phyloP scores from a whole-genome alignment of 2,888 invertebrate species.

The Monoplex corrugatus region DNA sequence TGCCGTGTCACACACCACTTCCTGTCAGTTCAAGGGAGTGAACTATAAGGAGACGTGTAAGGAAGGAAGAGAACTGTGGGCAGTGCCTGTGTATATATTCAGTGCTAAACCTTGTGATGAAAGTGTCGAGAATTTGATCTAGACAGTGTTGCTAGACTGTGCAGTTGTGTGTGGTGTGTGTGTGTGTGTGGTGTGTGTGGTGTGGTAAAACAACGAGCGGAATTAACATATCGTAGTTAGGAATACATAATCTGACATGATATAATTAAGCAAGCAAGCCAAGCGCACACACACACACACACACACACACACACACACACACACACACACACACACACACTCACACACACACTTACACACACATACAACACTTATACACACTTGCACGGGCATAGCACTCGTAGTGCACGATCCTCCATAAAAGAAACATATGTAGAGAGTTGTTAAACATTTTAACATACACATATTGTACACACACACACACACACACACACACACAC shows the following conservation, averaged over 20 bases:
- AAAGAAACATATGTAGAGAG: too few species aligned
- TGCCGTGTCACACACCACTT: too few species aligned
- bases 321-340: background rate
- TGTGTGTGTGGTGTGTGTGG: background rate
- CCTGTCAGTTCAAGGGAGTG: too few species aligned
- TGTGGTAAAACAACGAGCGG: background rate
- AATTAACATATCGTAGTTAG: too few species aligned
- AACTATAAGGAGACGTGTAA: too few species aligned
- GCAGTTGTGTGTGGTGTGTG: background rate
- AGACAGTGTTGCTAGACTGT: too few species aligned
- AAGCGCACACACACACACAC: constrained; percentile 24
- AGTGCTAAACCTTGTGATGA: too few species aligned
- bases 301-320: constrained; percentile 24
- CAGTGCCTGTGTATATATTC: too few species aligned
- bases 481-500: constrained; percentile 28
- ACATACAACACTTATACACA: background rate
- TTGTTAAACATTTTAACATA: too few species aligned
- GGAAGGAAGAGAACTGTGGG: too few species aligned
- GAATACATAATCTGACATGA: background rate
- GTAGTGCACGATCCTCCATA: too few species aligned
- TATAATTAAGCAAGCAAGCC: background rate
- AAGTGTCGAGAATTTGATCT: too few species aligned
- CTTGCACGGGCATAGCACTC: background rate
- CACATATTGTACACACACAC: background rate
- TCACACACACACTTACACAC: background rate